These are phyloP conservation scores for Hippopotamus amphibius DNA, from an alignment of 2,113 vertebrate genomes.

Conservation along the genomic window DNA sequence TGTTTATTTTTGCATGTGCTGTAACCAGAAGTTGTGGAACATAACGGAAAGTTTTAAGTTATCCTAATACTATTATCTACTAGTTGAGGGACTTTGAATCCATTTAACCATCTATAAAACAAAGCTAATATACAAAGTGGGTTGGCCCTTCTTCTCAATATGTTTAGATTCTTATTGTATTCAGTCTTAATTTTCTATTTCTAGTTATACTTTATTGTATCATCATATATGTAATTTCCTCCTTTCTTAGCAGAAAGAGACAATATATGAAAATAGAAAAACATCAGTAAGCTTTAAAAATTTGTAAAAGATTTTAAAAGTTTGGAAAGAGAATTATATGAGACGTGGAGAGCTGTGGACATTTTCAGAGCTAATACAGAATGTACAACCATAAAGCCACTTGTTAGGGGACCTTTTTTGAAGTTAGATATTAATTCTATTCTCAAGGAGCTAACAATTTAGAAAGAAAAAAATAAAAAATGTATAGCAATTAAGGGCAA, in stretches of 20 bases:
- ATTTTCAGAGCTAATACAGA: background rate
- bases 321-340: background rate
- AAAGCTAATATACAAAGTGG: background rate
- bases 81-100: background rate
- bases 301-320: background rate
- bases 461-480: background rate
- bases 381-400: background rate
- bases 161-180: background rate
- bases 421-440: background rate
- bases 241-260: background rate
- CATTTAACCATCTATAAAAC: background rate
- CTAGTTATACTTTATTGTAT: background rate
- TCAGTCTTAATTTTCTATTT: slow-evolving; percentile 19
- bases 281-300: background rate
- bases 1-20: background rate
- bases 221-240: background rate
- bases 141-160: background rate
- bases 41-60: slow-evolving; percentile 3
- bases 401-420: background rate
- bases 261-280: background rate
- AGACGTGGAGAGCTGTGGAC: background rate
- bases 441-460: background rate
- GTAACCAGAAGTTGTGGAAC: background rate
- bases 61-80: background rate
- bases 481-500: background rate